A percentile compares a stretch with the other conserved stretches of the same genome.
phyloP scores from a whole-genome alignment of 2,888 invertebrate species.

The Dicroscelio sp. region DNA sequence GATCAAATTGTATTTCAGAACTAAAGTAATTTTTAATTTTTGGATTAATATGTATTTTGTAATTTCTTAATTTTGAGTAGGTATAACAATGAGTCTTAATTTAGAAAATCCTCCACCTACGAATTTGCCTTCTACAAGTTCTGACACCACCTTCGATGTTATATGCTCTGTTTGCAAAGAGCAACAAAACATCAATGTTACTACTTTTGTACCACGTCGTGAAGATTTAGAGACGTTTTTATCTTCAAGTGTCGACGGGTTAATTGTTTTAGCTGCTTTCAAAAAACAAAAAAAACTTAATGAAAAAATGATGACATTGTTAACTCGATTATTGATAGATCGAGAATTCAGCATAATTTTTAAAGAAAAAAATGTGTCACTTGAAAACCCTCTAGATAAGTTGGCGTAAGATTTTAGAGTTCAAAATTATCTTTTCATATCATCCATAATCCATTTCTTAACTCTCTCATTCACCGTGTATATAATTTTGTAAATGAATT shows the following conservation, averaged over 20 bases:
- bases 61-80: too few species aligned
- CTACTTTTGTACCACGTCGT: background rate
- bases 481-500: background rate
- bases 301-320: background rate
- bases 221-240: background rate
- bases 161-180: slow-evolving; percentile 23
- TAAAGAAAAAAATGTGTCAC: background rate
- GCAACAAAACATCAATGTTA: background rate
- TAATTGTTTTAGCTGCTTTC: background rate
- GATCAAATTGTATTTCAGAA: too few species aligned
- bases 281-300: background rate
- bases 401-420: slow-evolving; percentile 5
- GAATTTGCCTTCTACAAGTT: too few species aligned
- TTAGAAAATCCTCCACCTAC: too few species aligned
- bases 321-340: background rate
- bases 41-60: too few species aligned
- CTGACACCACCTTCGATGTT: background rate
- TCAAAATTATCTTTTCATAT: too few species aligned
- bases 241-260: background rate
- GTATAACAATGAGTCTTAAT: too few species aligned
- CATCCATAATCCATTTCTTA: too few species aligned
- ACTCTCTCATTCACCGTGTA: background rate
- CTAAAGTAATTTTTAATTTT: too few species aligned
- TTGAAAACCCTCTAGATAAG: background rate
- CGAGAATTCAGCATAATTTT: slow-evolving; percentile 3